Evolutionary conservation across 1,140 invertebrate genomes (phyloP).

Genomic region (Mactra quadrangularis): DNA sequence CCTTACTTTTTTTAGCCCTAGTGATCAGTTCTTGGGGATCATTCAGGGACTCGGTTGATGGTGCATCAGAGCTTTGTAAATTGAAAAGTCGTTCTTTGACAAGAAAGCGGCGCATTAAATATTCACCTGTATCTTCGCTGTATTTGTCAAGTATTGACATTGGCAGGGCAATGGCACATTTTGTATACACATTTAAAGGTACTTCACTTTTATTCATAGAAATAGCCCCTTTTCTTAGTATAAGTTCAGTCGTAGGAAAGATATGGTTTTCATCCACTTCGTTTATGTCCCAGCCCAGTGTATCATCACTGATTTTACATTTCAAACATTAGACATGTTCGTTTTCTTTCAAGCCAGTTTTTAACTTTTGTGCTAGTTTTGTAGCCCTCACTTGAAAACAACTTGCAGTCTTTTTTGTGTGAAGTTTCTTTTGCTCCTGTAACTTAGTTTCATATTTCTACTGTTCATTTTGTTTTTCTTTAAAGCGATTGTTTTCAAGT

Average conservation of each 20-base stretch:
- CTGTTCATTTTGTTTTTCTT: neutral
- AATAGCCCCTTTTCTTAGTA: constrained; percentile 10
- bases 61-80: too few relatives aligned
- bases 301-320: too few relatives aligned
- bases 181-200: constrained; percentile 11
- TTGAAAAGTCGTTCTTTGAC: neutral
- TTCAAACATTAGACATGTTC: neutral
- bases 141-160: neutral
- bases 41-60: too few relatives aligned
- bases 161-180: neutral
- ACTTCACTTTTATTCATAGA: neutral
- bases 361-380: neutral
- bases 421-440: neutral
- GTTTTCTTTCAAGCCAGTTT: neutral
- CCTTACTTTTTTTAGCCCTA: too few relatives aligned
- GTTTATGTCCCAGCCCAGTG: neutral
- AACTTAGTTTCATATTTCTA: neutral
- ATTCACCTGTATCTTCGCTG: constrained; percentile 13
- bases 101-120: neutral
- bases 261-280: constrained; percentile 7
- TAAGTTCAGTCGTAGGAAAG: neutral
- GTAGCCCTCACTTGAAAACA: neutral
- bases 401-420: constrained; percentile 3
- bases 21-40: too few relatives aligned
- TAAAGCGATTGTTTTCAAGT: neutral